Evolutionary conservation across 2,888 invertebrate genomes (phyloP).

Genomic region (Danaus chrysippus): DNA sequence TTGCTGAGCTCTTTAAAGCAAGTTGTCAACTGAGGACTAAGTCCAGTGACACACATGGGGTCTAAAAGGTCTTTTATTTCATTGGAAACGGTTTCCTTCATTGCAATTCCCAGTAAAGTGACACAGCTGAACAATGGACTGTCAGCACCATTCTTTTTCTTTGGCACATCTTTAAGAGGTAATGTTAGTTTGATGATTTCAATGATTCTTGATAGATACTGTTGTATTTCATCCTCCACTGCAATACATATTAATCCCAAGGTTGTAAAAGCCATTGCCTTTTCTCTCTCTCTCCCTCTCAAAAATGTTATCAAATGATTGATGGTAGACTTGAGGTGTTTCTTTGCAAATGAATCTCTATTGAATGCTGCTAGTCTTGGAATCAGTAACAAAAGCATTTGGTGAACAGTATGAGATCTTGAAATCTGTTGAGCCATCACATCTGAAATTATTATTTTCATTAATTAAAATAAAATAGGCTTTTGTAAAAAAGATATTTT

Average conservation of each 20-base stretch:
- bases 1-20: slow-evolving; percentile 94
- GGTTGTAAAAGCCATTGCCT: slow-evolving; percentile 92
- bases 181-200: slow-evolving; percentile 87
- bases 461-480: background rate
- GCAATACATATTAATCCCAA: slow-evolving; percentile 96
- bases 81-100: slow-evolving; percentile 86
- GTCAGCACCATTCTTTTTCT: slow-evolving; percentile 86
- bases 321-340: slow-evolving; percentile 87
- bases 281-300: slow-evolving; percentile 90
- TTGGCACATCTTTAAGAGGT: slow-evolving; percentile 87
- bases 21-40: slow-evolving; percentile 93
- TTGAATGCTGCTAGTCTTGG: slow-evolving; percentile 97
- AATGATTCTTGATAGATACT: slow-evolving; percentile 90
- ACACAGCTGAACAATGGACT: slow-evolving; percentile 96
- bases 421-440: slow-evolving; percentile 90
- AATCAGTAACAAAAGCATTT: slow-evolving; percentile 90
- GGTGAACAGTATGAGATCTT: slow-evolving; percentile 90
- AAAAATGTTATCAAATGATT: slow-evolving; percentile 88
- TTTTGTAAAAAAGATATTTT: background rate
- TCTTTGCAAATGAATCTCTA: slow-evolving; percentile 86
- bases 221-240: slow-evolving; percentile 88
- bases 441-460: slow-evolving; percentile 60
- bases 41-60: slow-evolving; percentile 93
- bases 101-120: slow-evolving; percentile 93
- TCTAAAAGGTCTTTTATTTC: slow-evolving; percentile 92